phyloP scores from a whole-genome alignment of 1,140 invertebrate species.

The Parasteatoda tepidariorum region DNA sequence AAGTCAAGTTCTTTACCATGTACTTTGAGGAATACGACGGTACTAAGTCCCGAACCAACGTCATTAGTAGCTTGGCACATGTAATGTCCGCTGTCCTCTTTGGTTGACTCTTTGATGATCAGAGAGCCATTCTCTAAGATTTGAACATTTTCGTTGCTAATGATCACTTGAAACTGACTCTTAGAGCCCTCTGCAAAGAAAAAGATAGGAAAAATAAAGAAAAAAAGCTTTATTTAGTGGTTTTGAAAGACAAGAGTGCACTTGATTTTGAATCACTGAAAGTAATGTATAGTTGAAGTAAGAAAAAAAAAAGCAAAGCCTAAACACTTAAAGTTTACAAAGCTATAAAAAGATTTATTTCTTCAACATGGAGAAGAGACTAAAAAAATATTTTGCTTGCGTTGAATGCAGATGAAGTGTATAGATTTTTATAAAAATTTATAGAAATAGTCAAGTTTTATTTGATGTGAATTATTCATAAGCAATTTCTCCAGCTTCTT shows the following conservation, averaged over 20 bases:
- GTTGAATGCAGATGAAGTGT: too few species aligned
- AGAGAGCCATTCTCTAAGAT: constrained; percentile 70
- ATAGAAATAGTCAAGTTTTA: too few species aligned
- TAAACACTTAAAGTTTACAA: too few species aligned
- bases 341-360: too few species aligned
- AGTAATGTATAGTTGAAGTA: too few species aligned
- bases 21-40: constrained; percentile 69
- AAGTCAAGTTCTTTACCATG: constrained; percentile 65
- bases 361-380: too few species aligned
- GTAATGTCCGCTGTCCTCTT: constrained; percentile 69
- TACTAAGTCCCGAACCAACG: constrained; percentile 71
- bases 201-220: not conserved
- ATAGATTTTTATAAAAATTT: too few species aligned
- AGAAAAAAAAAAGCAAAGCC: not conserved
- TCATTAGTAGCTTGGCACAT: constrained; percentile 72
- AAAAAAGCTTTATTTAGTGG: not conserved
- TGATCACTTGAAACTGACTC: constrained; percentile 62
- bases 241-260: not conserved
- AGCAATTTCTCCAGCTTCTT: too few species aligned
- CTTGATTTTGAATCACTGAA: not conserved
- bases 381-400: too few species aligned
- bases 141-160: constrained; percentile 63
- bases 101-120: constrained; percentile 66
- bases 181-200: constrained; percentile 49
- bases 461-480: too few species aligned